Evolutionary conservation across 2,113 vertebrate species (phyloP).

Genomic region (Gymnocephalus cernua): DNA sequence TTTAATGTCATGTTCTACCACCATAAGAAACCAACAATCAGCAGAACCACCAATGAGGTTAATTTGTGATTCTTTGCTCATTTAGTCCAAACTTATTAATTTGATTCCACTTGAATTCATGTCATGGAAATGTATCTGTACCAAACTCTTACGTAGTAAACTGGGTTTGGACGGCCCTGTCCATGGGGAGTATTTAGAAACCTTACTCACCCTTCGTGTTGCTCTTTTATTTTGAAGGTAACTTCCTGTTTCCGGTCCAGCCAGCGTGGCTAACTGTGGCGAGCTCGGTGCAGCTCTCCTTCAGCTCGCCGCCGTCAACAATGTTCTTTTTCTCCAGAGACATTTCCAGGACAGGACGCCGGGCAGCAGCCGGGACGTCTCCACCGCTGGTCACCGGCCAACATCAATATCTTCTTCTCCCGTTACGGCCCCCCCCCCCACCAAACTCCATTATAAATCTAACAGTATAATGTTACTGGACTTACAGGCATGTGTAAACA

Average conservation of each 20-base stretch:
- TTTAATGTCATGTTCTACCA: no score
- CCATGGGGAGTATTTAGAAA: neutral
- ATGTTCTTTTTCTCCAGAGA: neutral
- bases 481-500: fast-evolving
- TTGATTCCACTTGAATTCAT: no score
- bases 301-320: neutral
- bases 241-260: neutral
- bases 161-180: no score
- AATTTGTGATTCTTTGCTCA: conserved; percentile 35
- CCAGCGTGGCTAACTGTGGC: neutral
- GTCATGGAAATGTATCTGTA: no score
- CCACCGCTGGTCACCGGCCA: conserved; percentile 2
- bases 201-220: neutral
- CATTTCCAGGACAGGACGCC: conserved; percentile 15
- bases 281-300: neutral
- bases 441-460: neutral
- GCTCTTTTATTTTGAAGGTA: conserved; percentile 36
- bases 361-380: conserved; percentile 5
- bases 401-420: neutral
- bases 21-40: no score
- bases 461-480: neutral
- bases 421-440: neutral
- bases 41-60: no score
- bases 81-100: no score
- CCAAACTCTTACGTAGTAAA: no score